phyloP scores from a whole-genome alignment of 1,140 invertebrate species.

The Aphelinus certus region DNA sequence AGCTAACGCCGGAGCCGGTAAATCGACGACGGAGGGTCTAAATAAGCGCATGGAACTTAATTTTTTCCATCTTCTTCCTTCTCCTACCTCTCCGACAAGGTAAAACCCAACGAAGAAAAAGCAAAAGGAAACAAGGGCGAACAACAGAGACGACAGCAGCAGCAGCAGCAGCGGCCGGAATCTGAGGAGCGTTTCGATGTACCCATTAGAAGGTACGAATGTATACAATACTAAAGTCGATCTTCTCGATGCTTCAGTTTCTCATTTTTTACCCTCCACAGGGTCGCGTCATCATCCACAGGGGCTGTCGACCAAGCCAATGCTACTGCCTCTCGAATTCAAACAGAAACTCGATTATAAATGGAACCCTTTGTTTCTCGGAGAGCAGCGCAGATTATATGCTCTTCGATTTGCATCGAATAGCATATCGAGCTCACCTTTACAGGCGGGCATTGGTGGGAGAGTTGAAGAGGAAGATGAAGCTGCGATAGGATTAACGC shows the following conservation, averaged over 20 bases:
- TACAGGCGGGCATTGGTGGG: background rate
- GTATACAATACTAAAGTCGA: slow-evolving; percentile 18
- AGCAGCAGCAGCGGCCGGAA: background rate
- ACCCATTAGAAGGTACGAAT: slow-evolving; percentile 4
- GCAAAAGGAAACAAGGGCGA: slow-evolving; percentile 15
- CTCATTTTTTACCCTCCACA: background rate
- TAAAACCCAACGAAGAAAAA: slow-evolving; percentile 9
- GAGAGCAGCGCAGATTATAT: background rate
- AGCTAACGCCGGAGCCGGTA: background rate
- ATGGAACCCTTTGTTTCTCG: slow-evolving; percentile 9
- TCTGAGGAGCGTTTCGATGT: slow-evolving; percentile 15
- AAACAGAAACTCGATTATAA: slow-evolving; percentile 11
- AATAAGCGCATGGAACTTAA: slow-evolving; percentile 29
- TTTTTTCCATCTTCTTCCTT: slow-evolving; percentile 10
- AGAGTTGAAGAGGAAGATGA: background rate
- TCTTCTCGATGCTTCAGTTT: background rate
- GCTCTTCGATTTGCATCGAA: slow-evolving; percentile 15
- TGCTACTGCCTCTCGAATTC: no score
- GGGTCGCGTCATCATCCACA: no score
- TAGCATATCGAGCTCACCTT: background rate
- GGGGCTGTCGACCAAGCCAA: background rate
- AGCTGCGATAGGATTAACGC: background rate
- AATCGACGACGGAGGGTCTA: slow-evolving; percentile 29
- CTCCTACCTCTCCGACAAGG: background rate
- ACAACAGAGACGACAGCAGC: background rate